A percentile compares a stretch with the other conserved stretches of the same genome.
Conservation (phyloP, 37 sponge, comb jelly and placozoan genomes). For the Hexactinellida sp. region DNA sequence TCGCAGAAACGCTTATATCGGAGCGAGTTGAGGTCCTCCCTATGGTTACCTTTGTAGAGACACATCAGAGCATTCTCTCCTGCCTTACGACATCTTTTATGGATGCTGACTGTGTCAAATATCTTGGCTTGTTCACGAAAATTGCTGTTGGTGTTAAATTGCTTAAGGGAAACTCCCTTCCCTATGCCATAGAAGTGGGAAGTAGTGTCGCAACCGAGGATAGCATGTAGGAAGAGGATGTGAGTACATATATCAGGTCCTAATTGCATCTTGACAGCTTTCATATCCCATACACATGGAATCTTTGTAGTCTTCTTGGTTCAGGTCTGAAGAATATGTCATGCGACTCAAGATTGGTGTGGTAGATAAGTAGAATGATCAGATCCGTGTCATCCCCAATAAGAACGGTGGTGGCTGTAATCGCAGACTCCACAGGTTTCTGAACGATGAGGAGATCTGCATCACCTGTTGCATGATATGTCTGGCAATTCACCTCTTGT, state of each 20-base stretch:
- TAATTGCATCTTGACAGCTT: neutral
- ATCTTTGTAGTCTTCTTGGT: neutral
- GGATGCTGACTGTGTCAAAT: neutral
- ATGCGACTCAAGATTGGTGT: neutral
- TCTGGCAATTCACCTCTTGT: too few relatives aligned
- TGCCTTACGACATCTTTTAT: neutral
- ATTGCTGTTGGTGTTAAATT: neutral
- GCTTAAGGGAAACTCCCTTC: neutral
- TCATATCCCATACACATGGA: neutral
- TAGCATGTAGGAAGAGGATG: constrained; percentile 31
- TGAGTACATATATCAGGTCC: constrained; percentile 21
- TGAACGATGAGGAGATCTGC: constrained; percentile 13
- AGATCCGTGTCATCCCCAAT: neutral
- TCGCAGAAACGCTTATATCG: constrained; percentile 19
- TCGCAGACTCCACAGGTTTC: constrained; percentile 12
- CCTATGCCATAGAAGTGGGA: constrained; percentile 18
- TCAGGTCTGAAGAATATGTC: constrained; percentile 25
- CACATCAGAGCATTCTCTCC: neutral
- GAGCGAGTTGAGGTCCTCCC: constrained; percentile 18
- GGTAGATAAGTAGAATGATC: neutral
- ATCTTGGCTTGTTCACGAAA: neutral
- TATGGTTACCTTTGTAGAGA: neutral
- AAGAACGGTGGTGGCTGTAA: neutral
- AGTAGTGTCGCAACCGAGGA: constrained; percentile 30
- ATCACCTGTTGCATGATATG: neutral